phyloP scores from a whole-genome alignment of 1,140 invertebrate genomes.

The Metaphire vulgaris region DNA sequence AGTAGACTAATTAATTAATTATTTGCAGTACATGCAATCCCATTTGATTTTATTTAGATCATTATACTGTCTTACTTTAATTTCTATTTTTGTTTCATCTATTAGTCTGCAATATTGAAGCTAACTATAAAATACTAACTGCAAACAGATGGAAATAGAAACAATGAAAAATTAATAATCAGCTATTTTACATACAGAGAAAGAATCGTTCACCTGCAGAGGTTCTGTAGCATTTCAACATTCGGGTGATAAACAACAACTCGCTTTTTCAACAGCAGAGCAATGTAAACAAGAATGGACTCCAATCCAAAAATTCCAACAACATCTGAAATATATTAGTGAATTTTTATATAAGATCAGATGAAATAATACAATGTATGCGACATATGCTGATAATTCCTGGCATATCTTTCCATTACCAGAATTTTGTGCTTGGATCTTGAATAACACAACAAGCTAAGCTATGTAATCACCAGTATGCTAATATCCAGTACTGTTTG shows the following conservation, averaged over 20 bases:
- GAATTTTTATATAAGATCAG: neutral
- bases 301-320: neutral
- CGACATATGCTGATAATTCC: neutral
- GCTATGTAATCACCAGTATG: neutral
- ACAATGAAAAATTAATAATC: neutral
- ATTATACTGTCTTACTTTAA: no score
- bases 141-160: neutral
- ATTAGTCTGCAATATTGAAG: neutral
- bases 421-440: neutral
- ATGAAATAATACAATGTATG: neutral
- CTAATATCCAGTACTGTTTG: no score
- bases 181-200: neutral
- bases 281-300: neutral
- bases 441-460: neutral
- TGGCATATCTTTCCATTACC: neutral
- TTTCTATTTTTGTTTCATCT: no score
- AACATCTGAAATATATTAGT: neutral
- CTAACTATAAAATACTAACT: neutral
- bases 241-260: neutral
- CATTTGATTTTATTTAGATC: no score
- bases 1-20: no score
- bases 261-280: neutral
- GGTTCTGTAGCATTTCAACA: neutral
- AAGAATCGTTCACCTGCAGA: neutral
- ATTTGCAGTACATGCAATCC: no score